phyloP scores from a whole-genome alignment of 2,888 invertebrate species.

The Sinopyrophorus schimmeli region DNA sequence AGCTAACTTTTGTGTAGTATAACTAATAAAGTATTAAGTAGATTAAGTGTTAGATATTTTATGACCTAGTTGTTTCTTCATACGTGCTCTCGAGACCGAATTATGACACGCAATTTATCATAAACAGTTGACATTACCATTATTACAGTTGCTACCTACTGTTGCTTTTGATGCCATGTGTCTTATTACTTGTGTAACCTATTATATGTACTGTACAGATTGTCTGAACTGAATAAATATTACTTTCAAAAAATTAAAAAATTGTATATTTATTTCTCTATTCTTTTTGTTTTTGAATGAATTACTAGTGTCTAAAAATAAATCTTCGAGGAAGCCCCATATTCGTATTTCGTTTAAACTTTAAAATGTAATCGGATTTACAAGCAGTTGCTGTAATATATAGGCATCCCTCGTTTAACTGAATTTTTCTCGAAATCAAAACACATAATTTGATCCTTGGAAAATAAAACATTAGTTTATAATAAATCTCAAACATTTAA shows the following conservation, averaged over 20 bases:
- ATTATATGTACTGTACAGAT: conserved; percentile 57
- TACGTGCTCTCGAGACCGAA: conserved; percentile 42
- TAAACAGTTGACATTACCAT: conserved; percentile 49
- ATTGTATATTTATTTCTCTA: too few relatives aligned
- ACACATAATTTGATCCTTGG: too few relatives aligned
- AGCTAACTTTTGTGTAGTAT: conserved; percentile 35
- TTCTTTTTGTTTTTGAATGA: too few relatives aligned
- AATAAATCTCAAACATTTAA: too few relatives aligned
- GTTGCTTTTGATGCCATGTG: conserved; percentile 57
- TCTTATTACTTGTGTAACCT: conserved; percentile 57
- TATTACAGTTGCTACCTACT: conserved; percentile 49
- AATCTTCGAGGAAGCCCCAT: too few relatives aligned
- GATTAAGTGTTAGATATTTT: conserved; percentile 51
- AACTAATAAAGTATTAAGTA: conserved; percentile 38
- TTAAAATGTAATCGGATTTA: too few relatives aligned
- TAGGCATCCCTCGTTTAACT: too few relatives aligned
- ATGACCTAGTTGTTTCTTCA: conserved; percentile 47
- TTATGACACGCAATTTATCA: conserved; percentile 47
- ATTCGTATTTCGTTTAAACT: too few relatives aligned
- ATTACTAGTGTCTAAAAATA: too few relatives aligned
- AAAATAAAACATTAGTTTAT: too few relatives aligned
- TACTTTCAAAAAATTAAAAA: conserved; percentile 51
- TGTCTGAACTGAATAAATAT: conserved; percentile 59
- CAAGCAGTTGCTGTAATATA: too few relatives aligned
- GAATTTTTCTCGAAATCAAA: too few relatives aligned